phyloP scores from a whole-genome alignment of 1,140 invertebrate species.

The Aphelinus certus region DNA sequence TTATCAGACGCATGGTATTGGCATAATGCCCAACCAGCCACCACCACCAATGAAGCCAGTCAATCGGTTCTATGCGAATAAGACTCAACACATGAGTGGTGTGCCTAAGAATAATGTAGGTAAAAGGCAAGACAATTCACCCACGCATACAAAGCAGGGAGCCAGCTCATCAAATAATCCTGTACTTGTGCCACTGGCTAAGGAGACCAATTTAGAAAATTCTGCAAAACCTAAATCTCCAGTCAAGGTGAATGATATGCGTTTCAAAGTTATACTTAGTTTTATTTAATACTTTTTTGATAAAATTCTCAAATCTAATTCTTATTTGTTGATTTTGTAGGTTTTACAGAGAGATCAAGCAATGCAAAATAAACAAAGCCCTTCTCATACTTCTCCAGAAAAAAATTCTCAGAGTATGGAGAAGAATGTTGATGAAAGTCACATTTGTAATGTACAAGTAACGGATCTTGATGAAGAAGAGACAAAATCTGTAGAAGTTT shows the following conservation, averaged over 20 bases:
- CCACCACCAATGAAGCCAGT: not conserved
- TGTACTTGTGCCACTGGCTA: not conserved
- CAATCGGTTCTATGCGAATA: not conserved
- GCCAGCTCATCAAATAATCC: too few species aligned
- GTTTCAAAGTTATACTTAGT: not conserved
- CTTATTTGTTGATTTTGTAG: not conserved
- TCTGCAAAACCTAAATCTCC: constrained; percentile 30
- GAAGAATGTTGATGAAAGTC: constrained; percentile 21
- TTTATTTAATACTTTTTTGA: not conserved
- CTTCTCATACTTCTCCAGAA: constrained; percentile 32
- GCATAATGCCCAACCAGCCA: not conserved
- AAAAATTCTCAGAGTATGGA: constrained; percentile 33
- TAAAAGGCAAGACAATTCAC: constrained; percentile 51
- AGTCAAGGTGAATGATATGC: constrained; percentile 22
- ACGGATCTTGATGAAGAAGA: constrained; percentile 53
- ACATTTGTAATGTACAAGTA: constrained; percentile 42
- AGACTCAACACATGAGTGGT: constrained; percentile 44
- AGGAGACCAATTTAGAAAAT: constrained; percentile 14
- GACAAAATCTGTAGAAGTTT: constrained; percentile 21
- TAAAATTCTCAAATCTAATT: too few species aligned
- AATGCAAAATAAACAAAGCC: constrained; percentile 21
- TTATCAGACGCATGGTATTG: constrained; percentile 22
- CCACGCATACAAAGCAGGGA: constrained; percentile 44
- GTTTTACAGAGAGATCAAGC: constrained; percentile 37
- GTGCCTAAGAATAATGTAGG: constrained; percentile 46